Evolutionary conservation across 2,888 invertebrate genomes (phyloP).

Genomic region (Esperia sulphurella): DNA sequence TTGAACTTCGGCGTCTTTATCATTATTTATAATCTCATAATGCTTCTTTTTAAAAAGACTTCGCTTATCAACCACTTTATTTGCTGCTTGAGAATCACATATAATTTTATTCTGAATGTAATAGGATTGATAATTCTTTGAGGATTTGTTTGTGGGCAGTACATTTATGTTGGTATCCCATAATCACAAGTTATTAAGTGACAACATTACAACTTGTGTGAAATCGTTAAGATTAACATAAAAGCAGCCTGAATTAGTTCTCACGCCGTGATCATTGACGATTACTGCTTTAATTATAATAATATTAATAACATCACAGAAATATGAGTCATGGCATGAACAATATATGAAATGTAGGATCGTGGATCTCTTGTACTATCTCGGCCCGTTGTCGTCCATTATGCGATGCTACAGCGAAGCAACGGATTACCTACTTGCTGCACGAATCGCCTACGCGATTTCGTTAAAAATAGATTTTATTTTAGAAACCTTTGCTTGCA

Average conservation of each 20-base stretch:
- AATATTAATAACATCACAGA: too few relatives aligned
- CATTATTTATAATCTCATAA: constrained; percentile 9
- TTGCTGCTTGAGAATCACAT: too few relatives aligned
- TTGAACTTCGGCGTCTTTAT: constrained; percentile 10
- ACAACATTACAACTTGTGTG: constrained; percentile 9
- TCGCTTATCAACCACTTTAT: background rate
- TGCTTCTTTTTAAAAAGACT: constrained; percentile 5
- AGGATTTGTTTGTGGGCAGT: background rate
- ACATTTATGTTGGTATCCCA: background rate
- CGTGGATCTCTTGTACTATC: too few relatives aligned
- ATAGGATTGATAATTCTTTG: background rate
- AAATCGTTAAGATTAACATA: constrained; percentile 7
- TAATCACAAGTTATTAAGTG: constrained; percentile 11
- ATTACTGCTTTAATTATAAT: background rate
- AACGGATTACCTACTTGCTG: too few relatives aligned
- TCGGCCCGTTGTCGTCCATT: too few relatives aligned
- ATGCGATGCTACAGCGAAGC: too few relatives aligned
- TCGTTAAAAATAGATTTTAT: too few relatives aligned
- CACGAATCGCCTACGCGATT: too few relatives aligned
- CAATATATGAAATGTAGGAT: too few relatives aligned
- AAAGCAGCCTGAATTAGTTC: constrained; percentile 5
- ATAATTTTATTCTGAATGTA: background rate
- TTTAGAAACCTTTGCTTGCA: too few relatives aligned
- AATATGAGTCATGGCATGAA: too few relatives aligned
- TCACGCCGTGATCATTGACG: constrained; percentile 3